Conservation (phyloP, 37 sponge, comb jelly and placozoan species). For the Halisarca cf. caerulea region DNA sequence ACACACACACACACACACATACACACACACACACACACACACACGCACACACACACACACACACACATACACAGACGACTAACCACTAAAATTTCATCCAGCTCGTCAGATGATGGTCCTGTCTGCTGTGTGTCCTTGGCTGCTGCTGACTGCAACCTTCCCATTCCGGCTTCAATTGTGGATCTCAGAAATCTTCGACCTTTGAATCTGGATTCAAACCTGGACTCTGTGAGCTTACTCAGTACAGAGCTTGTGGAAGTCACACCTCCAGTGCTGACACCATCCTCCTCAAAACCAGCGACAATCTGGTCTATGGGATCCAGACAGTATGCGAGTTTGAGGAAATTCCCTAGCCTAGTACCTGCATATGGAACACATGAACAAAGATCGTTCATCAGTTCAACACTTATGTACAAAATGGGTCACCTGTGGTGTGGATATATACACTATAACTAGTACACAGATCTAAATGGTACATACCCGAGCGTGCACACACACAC, state of each 20-base stretch:
- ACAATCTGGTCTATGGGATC: conserved; percentile 48
- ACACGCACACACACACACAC: no score
- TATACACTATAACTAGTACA: no score
- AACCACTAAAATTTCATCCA: background rate
- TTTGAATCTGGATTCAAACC: conserved; percentile 2
- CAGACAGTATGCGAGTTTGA: conserved; percentile 47
- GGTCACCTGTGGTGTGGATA: no score
- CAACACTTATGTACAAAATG: no score
- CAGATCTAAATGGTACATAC: no score
- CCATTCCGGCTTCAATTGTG: conserved; percentile 18
- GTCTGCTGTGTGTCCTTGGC: background rate
- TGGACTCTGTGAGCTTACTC: background rate
- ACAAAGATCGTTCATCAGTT: no score
- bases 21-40: no score
- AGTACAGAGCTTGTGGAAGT: background rate
- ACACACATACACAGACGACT: no score
- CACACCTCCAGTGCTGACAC: background rate
- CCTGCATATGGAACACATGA: background rate
- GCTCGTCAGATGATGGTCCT: background rate
- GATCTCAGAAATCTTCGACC: conserved; percentile 13
- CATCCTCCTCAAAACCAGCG: background rate
- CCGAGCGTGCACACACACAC: no score
- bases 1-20: no score
- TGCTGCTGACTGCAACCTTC: background rate
- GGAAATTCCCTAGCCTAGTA: conserved; percentile 35